A percentile compares a stretch with the other conserved stretches of the same genome.
Evolutionary conservation across 2,888 invertebrate genomes (phyloP).

Genomic region (Scaptomyza flava): DNA sequence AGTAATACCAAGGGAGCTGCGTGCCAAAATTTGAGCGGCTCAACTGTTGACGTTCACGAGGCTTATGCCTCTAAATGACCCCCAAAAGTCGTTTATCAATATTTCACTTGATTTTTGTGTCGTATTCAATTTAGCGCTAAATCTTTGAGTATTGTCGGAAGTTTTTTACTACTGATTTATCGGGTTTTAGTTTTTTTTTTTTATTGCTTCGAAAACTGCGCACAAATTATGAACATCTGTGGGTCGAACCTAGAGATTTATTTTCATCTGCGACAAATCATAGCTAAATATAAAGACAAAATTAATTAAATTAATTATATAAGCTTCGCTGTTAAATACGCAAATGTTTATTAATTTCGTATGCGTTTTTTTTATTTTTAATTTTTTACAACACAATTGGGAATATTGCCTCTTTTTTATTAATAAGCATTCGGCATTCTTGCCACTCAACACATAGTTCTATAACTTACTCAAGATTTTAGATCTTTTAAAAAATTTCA

Average conservation of each 20-base stretch:
- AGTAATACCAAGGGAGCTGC: slow-evolving; percentile 36
- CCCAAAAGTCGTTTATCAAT: slow-evolving; percentile 65
- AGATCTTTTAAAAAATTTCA: neutral
- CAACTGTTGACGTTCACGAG: slow-evolving; percentile 41
- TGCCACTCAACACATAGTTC: neutral
- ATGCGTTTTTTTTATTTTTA: no score
- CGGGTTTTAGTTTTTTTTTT: slow-evolving; percentile 13
- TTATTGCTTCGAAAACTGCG: neutral
- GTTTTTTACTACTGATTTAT: slow-evolving; percentile 52
- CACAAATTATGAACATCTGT: slow-evolving; percentile 41
- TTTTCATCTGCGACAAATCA: neutral
- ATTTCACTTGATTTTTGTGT: slow-evolving; percentile 74
- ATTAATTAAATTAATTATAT: neutral
- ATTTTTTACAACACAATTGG: no score
- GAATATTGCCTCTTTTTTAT: neutral
- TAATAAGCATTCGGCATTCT: neutral
- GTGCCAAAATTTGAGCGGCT: slow-evolving; percentile 64
- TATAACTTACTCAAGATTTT: neutral
- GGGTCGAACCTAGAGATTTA: slow-evolving; percentile 4
- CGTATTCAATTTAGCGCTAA: slow-evolving; percentile 67
- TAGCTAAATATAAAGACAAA: no score
- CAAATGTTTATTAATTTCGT: no score
- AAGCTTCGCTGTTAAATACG: no score
- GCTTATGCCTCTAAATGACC: slow-evolving; percentile 73
- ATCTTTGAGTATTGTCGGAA: slow-evolving; percentile 36